These are phyloP conservation scores for Drosophila parabipectinata DNA, from an alignment of 1,140 invertebrate species.

Conservation along the genomic window DNA sequence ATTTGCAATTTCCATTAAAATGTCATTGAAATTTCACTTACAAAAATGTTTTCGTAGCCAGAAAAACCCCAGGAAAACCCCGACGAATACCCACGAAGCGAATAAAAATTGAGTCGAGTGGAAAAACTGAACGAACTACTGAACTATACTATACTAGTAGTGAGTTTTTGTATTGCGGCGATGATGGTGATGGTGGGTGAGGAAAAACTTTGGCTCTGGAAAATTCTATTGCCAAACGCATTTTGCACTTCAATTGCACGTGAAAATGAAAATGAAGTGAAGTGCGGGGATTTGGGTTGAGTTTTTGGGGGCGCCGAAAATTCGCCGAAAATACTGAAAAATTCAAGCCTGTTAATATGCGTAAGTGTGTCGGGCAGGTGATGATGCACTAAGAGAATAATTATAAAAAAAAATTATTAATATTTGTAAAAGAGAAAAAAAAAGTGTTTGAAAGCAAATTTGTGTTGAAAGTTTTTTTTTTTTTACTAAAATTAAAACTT, in stretches of 20 bases:
- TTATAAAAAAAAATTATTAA: too few relatives aligned
- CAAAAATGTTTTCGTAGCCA: slow-evolving; percentile 50
- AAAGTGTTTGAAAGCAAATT: too few relatives aligned
- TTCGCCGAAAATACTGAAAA: slow-evolving; percentile 35
- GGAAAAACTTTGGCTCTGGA: slow-evolving; percentile 46
- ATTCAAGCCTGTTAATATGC: slow-evolving; percentile 73
- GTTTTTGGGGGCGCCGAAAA: slow-evolving; percentile 4
- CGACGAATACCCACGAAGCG: slow-evolving; percentile 16
- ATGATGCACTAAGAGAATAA: not conserved
- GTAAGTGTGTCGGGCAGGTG: slow-evolving; percentile 52
- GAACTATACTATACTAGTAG: slow-evolving; percentile 9
- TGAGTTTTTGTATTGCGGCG: slow-evolving; percentile 53
- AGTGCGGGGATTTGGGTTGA: not conserved
- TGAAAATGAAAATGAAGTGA: slow-evolving; percentile 55
- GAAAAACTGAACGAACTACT: slow-evolving; percentile 29
- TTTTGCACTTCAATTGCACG: slow-evolving; percentile 61
- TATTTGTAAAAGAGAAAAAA: not conserved
- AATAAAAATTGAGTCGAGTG: slow-evolving; percentile 39
- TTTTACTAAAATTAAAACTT: too few relatives aligned
- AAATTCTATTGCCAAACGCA: slow-evolving; percentile 61
- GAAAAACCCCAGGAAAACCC: slow-evolving; percentile 21
- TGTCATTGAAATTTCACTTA: slow-evolving; percentile 81
- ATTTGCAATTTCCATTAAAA: slow-evolving; percentile 74
- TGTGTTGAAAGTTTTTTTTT: too few relatives aligned
- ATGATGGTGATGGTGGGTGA: too few relatives aligned